These are phyloP conservation scores for Anoura caudifer DNA, from an alignment of 2,113 vertebrate genomes.

Conservation along the genomic window DNA sequence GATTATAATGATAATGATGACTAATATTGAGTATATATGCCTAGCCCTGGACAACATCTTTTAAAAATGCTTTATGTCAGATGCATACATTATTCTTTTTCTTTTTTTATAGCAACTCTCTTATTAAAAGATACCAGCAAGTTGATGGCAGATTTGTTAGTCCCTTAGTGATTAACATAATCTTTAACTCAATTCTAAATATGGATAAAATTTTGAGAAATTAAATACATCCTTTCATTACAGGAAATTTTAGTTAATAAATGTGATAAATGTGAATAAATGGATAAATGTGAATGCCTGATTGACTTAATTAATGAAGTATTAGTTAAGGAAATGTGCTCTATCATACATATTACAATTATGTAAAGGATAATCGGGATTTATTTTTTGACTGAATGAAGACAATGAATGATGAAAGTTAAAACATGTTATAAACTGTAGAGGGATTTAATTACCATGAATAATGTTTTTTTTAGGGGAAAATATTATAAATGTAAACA, in stretches of 20 bases:
- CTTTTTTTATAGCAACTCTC: background rate
- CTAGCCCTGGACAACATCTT: background rate
- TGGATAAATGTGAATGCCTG: background rate
- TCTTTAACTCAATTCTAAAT: background rate
- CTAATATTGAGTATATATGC: background rate
- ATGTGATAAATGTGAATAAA: background rate
- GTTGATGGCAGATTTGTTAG: background rate
- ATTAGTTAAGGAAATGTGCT: background rate
- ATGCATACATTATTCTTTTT: background rate
- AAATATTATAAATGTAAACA: background rate
- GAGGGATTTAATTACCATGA: background rate
- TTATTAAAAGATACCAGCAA: background rate
- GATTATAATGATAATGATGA: background rate
- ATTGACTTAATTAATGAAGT: constrained; percentile 15
- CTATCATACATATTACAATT: background rate
- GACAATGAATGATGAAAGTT: background rate
- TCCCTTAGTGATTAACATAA: background rate
- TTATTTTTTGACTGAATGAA: constrained; percentile 3
- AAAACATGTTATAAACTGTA: background rate
- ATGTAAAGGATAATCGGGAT: background rate
- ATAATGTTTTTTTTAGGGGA: background rate
- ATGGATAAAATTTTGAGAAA: background rate
- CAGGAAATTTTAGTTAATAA: background rate
- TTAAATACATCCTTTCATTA: constrained; percentile 3
- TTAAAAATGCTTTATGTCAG: background rate